These are phyloP conservation scores for Eufriesea mexicana DNA, from an alignment of 1,140 invertebrate species.

Conservation along the genomic window DNA sequence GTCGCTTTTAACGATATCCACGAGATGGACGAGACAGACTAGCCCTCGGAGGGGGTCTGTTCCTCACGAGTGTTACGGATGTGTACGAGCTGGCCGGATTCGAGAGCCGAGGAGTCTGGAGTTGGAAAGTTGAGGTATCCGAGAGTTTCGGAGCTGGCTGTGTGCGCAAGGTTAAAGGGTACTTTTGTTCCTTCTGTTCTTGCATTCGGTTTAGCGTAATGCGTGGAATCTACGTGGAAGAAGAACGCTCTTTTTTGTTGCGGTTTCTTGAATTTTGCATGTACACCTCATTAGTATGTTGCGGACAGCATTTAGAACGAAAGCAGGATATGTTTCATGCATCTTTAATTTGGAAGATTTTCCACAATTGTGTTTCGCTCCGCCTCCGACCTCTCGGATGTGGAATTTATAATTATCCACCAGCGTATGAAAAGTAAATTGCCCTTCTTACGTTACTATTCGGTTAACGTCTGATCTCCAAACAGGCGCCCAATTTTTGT, in stretches of 20 bases:
- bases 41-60: too few species aligned
- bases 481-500: too few species aligned
- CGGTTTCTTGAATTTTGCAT: constrained; percentile 18
- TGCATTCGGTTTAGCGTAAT: neutral
- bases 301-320: constrained; percentile 6
- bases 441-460: neutral
- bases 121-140: neutral
- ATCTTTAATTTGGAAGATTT: constrained; percentile 22
- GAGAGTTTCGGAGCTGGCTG: neutral
- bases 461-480: too few species aligned
- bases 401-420: neutral
- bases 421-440: neutral
- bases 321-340: constrained; percentile 17
- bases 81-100: too few species aligned
- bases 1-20: too few species aligned
- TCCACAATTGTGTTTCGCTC: constrained; percentile 5
- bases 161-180: neutral
- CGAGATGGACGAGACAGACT: too few species aligned
- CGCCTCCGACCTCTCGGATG: neutral
- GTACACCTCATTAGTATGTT: constrained; percentile 28
- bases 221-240: neutral
- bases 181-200: neutral
- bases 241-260: neutral
- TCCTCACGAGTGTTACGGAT: too few species aligned
- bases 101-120: neutral